phyloP scores from a whole-genome alignment of 1,140 invertebrate genomes.

The Scaptomyza graminum region DNA sequence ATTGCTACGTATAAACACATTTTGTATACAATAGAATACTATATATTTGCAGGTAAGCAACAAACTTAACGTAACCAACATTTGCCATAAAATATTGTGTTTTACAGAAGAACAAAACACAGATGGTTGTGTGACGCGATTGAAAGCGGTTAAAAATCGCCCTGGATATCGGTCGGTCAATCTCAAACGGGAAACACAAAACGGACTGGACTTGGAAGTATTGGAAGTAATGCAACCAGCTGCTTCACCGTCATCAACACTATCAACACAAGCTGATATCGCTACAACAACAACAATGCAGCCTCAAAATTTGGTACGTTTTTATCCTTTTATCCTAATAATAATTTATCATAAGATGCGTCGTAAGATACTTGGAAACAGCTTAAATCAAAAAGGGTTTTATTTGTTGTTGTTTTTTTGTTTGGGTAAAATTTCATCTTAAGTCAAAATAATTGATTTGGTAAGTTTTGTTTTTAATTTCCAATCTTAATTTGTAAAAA shows the following conservation, averaged over 20 bases:
- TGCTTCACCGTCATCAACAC: constrained; percentile 51
- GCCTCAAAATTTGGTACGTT: constrained; percentile 79
- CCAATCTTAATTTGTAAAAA: too few relatives aligned
- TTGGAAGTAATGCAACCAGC: constrained; percentile 78
- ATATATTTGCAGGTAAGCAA: constrained; percentile 31
- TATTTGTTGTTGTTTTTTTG: too few relatives aligned
- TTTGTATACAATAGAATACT: constrained; percentile 11
- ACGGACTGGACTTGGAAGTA: constrained; percentile 9
- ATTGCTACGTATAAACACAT: neutral
- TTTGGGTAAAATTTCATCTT: too few relatives aligned
- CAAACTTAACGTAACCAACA: neutral
- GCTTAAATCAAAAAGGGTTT: too few relatives aligned
- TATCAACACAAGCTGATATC: constrained; percentile 65
- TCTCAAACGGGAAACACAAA: constrained; percentile 35
- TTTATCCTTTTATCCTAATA: neutral
- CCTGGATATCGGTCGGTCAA: constrained; percentile 54
- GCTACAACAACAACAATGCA: constrained; percentile 68
- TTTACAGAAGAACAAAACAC: constrained; percentile 39
- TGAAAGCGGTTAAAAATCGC: constrained; percentile 42
- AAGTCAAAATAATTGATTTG: too few relatives aligned
- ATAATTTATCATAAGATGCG: too few relatives aligned
- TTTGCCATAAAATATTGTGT: too few relatives aligned
- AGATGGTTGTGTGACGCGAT: constrained; percentile 69
- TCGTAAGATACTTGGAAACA: too few relatives aligned
- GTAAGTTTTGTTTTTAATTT: too few relatives aligned